These are phyloP conservation scores for Brotula barbata DNA, from an alignment of 2,797 vertebrate genomes.

Conservation along the genomic window DNA sequence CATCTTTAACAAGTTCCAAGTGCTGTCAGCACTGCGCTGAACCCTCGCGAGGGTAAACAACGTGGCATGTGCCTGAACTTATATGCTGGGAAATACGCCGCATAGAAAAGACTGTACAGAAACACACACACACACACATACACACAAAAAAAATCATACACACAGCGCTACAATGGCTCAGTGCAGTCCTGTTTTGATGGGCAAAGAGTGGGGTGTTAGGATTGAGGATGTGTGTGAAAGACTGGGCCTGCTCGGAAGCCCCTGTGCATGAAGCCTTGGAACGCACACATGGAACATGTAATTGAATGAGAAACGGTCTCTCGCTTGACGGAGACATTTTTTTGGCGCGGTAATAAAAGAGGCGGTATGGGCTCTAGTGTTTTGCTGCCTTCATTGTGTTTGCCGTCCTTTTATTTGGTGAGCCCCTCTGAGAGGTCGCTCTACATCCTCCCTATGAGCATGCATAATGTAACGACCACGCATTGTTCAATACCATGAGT, in stretches of 20 bases:
- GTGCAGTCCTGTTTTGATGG: slow-evolving; percentile 63
- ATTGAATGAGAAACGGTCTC: slow-evolving; percentile 78
- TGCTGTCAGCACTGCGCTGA: slow-evolving; percentile 12
- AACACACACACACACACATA: slow-evolving; percentile 21
- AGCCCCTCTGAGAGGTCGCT: slow-evolving; percentile 51
- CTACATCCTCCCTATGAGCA: slow-evolving; percentile 46
- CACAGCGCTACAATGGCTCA: slow-evolving; percentile 30
- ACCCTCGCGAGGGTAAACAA: slow-evolving; percentile 24
- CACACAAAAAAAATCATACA: too few species aligned
- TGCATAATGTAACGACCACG: slow-evolving; percentile 74
- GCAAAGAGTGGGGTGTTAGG: slow-evolving; percentile 57
- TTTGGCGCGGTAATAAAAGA: slow-evolving; percentile 72
- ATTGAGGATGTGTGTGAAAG: slow-evolving; percentile 69
- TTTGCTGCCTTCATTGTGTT: slow-evolving; percentile 61
- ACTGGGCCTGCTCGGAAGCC: slow-evolving; percentile 67
- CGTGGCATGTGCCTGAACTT: slow-evolving; percentile 34
- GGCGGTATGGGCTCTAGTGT: slow-evolving; percentile 49
- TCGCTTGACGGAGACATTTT: slow-evolving; percentile 68
- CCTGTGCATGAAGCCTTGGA: slow-evolving; percentile 72
- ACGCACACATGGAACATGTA: slow-evolving; percentile 75
- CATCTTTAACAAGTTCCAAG: slow-evolving; percentile 22
- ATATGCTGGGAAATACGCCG: slow-evolving; percentile 25
- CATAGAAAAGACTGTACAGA: slow-evolving; percentile 19
- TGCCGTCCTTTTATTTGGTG: slow-evolving; percentile 66
- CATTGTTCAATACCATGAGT: slow-evolving; percentile 65